phyloP scores from a whole-genome alignment of 1,140 invertebrate species.

The Mactra quadrangularis region DNA sequence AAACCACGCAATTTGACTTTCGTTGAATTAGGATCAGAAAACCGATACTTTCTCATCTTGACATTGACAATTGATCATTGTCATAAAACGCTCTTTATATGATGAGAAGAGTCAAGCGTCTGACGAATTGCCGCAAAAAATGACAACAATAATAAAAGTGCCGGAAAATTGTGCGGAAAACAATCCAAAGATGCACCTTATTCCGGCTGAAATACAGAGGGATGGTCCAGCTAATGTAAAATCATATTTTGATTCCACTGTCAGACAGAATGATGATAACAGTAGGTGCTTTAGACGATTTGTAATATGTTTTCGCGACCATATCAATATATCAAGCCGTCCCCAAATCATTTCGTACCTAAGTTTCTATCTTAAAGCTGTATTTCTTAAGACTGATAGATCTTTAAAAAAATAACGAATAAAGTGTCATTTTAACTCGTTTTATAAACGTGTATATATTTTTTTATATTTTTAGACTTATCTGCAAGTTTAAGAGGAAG shows the following conservation, averaged over 20 bases:
- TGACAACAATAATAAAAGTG: conserved; percentile 47
- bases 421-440: too few relatives aligned
- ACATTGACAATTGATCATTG: not conserved
- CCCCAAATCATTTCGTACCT: too few relatives aligned
- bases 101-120: not conserved
- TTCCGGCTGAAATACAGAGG: conserved; percentile 90
- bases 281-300: conserved; percentile 67
- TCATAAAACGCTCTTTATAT: not conserved
- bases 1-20: not conserved
- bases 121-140: conserved; percentile 16
- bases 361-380: too few relatives aligned
- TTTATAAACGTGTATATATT: too few relatives aligned
- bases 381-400: too few relatives aligned
- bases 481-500: conserved; percentile 87
- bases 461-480: conserved; percentile 58
- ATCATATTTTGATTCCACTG: conserved; percentile 88
- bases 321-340: not conserved
- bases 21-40: conserved; percentile 13
- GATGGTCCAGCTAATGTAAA: conserved; percentile 89
- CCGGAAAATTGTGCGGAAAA: not conserved
- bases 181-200: conserved; percentile 85
- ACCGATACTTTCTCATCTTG: conserved; percentile 21
- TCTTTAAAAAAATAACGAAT: too few relatives aligned
- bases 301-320: conserved; percentile 22
- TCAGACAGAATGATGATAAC: conserved; percentile 82